Evolutionary conservation across 2,797 vertebrate genomes (phyloP).

Genomic region (Onychomys arenicola): DNA sequence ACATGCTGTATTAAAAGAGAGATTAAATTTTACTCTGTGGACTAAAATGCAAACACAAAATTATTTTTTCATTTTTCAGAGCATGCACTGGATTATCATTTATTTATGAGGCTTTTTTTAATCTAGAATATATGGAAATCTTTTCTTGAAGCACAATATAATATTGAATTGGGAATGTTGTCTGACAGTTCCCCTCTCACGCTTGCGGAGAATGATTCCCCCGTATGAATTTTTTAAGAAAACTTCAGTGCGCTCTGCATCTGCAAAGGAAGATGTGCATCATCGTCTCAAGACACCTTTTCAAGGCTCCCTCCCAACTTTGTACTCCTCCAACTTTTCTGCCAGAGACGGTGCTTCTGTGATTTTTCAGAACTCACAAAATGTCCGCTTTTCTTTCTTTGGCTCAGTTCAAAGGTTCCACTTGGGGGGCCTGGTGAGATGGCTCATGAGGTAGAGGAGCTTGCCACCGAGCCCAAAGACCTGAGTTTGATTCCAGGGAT

Average conservation of each 20-base stretch:
- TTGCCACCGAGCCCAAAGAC: too few species aligned
- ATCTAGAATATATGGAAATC: slow-evolving; percentile 98
- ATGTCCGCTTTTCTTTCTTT: slow-evolving; percentile 48
- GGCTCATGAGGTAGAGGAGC: neutral
- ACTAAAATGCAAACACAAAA: slow-evolving; percentile 97
- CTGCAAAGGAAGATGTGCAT: slow-evolving; percentile 84
- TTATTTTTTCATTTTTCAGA: slow-evolving; percentile 95
- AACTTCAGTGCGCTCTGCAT: slow-evolving; percentile 84
- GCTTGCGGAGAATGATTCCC: slow-evolving; percentile 85
- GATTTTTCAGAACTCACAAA: slow-evolving; percentile 54
- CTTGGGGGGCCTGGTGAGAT: neutral
- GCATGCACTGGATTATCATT: slow-evolving; percentile 95
- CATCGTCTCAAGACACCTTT: slow-evolving; percentile 82
- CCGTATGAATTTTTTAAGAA: slow-evolving; percentile 89
- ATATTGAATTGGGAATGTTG: slow-evolving; percentile 92
- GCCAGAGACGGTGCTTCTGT: neutral
- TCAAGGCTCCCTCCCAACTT: slow-evolving; percentile 55
- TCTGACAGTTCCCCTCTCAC: slow-evolving; percentile 89
- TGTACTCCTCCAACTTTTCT: slow-evolving; percentile 72
- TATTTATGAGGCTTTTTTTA: slow-evolving; percentile 96
- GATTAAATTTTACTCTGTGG: slow-evolving; percentile 96
- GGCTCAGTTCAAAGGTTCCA: neutral
- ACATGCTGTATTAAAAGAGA: slow-evolving; percentile 95
- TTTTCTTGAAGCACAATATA: slow-evolving; percentile 93
- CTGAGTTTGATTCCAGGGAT: neutral